Evolutionary conservation across 2,797 vertebrate genomes (phyloP).

Genomic region (Microcaecilia unicolor): DNA sequence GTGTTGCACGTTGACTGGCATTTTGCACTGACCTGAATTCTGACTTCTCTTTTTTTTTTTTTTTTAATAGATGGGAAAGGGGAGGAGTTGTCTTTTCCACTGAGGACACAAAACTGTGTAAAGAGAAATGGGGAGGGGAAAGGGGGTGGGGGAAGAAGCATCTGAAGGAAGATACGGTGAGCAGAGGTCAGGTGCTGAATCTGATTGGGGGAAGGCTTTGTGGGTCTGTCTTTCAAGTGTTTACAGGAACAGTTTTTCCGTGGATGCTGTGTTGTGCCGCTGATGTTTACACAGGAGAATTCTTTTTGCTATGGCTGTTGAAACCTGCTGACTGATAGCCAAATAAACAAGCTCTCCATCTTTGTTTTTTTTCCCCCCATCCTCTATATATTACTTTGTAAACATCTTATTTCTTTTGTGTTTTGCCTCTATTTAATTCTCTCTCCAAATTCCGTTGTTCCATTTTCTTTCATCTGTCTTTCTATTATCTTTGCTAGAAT

Average conservation of each 20-base stretch:
- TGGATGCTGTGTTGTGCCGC: constrained; percentile 53
- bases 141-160: constrained; percentile 25
- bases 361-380: too few relatives aligned
- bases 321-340: constrained; percentile 56
- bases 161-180: constrained; percentile 35
- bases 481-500: too few relatives aligned
- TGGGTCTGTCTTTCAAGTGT: constrained; percentile 58
- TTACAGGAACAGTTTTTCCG: constrained; percentile 53
- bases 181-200: too few relatives aligned
- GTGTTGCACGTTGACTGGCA: too few relatives aligned
- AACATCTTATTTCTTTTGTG: too few relatives aligned
- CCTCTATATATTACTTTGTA: too few relatives aligned
- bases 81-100: constrained; percentile 34
- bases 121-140: constrained; percentile 10
- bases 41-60: constrained; percentile 41
- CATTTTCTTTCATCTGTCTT: not conserved
- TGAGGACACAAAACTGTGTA: constrained; percentile 34
- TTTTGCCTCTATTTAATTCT: too few relatives aligned
- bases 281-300: too few relatives aligned
- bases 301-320: constrained; percentile 39
- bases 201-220: constrained; percentile 33
- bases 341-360: constrained; percentile 36
- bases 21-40: too few relatives aligned
- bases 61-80: too few relatives aligned
- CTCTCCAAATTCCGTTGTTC: too few relatives aligned